These are phyloP conservation scores for Pycnonotus jocosus DNA, from an alignment of 2,113 vertebrate genomes.

Conservation along the genomic window DNA sequence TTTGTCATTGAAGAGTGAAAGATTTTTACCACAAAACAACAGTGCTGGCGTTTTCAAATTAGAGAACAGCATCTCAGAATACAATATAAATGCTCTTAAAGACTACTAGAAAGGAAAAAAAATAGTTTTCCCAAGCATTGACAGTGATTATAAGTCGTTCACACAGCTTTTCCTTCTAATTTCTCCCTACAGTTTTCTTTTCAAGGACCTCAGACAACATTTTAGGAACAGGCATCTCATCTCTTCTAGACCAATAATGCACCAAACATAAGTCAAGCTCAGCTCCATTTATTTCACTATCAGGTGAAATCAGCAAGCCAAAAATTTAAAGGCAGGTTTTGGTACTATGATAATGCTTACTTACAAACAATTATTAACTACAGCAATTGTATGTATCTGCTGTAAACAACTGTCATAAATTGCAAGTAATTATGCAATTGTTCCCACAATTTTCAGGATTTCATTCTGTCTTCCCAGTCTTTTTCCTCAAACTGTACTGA, in stretches of 20 bases:
- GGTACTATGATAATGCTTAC: not conserved
- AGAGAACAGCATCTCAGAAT: not conserved
- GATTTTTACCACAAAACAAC: not conserved
- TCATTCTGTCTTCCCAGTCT: not conserved
- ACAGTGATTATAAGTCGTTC: not conserved
- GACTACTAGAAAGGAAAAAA: not conserved
- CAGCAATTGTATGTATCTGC: not conserved
- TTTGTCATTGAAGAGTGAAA: not conserved
- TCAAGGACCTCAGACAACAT: not conserved
- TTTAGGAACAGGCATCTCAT: not conserved
- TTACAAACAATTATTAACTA: not conserved
- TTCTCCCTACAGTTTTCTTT: not conserved
- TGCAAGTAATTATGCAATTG: not conserved
- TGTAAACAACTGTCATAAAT: not conserved
- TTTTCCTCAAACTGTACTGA: not conserved
- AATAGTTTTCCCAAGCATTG: fast-evolving
- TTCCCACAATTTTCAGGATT: not conserved
- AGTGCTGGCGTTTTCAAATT: not conserved
- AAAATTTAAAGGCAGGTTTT: not conserved
- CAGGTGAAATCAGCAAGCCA: not conserved
- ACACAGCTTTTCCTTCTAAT: not conserved
- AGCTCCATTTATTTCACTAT: not conserved
- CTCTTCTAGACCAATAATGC: not conserved
- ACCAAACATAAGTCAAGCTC: not conserved
- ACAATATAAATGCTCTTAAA: not conserved